Percentiles rank a stretch among this genome's conserved stretches.
These are phyloP conservation scores for Sphecodes monilicornis DNA, from an alignment of 2,888 invertebrate species.

Conservation along the genomic window DNA sequence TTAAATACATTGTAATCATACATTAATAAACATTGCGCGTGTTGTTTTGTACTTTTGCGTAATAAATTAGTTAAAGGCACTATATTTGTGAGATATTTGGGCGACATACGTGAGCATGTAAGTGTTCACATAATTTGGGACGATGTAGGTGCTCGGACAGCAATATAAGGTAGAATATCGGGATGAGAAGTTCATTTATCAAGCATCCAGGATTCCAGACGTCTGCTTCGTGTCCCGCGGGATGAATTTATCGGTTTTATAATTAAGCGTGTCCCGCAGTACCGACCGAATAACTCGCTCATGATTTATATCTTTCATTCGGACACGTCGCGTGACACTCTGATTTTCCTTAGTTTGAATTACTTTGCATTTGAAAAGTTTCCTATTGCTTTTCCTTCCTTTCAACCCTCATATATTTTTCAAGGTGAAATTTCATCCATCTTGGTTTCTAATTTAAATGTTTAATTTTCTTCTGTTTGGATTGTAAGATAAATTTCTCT, in stretches of 20 bases:
- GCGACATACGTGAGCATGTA: neutral
- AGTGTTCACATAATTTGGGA: neutral
- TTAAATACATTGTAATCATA: neutral
- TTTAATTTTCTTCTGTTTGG: neutral
- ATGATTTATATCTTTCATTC: slow-evolving; percentile 77
- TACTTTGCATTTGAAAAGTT: neutral
- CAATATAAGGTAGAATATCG: slow-evolving; percentile 63
- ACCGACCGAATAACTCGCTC: slow-evolving; percentile 72
- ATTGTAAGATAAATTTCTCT: too few relatives aligned
- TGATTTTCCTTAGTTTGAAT: neutral
- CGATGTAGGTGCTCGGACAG: slow-evolving; percentile 35
- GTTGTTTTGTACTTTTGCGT: too few relatives aligned
- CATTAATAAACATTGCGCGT: too few relatives aligned
- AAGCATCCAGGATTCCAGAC: slow-evolving; percentile 77
- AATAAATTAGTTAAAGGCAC: neutral
- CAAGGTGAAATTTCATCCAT: neutral
- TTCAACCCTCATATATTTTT: neutral
- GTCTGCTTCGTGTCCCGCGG: slow-evolving; percentile 75
- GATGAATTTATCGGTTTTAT: slow-evolving; percentile 83
- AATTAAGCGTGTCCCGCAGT: slow-evolving; percentile 80
- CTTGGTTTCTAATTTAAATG: neutral
- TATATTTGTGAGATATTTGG: neutral
- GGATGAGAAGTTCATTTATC: slow-evolving; percentile 81
- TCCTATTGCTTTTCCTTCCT: neutral
- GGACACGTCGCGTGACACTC: slow-evolving; percentile 12